Percentiles rank a stretch among this genome's conserved stretches.
These are phyloP conservation scores for Mormyrus iriodes DNA, from an alignment of 2,113 vertebrate genomes.

Conservation along the genomic window DNA sequence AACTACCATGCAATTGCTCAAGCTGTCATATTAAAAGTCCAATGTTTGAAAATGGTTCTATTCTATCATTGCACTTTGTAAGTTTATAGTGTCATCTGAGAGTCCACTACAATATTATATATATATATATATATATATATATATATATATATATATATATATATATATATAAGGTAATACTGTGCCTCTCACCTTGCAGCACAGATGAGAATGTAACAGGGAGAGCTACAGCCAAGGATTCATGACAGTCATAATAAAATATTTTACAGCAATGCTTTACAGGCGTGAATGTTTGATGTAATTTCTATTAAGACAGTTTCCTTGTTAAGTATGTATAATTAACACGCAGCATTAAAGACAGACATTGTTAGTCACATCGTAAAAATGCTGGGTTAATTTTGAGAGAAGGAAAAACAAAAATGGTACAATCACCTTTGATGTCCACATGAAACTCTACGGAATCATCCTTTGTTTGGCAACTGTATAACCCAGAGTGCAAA, in stretches of 20 bases:
- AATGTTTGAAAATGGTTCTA: conserved; percentile 22
- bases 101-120: conserved; percentile 35
- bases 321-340: conserved; percentile 24
- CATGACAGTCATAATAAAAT: not conserved
- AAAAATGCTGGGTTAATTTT: conserved; percentile 31
- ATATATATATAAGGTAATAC: conserved; percentile 34
- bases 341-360: conserved; percentile 40
- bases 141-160: conserved; percentile 27
- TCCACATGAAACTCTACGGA: conserved; percentile 45
- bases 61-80: conserved; percentile 32
- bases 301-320: not conserved
- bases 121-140: conserved; percentile 27
- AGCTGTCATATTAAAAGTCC: conserved; percentile 29
- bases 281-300: not conserved
- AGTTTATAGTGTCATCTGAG: conserved; percentile 23
- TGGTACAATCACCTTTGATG: conserved; percentile 58
- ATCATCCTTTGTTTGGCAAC: conserved; percentile 44
- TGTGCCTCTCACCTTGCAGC: conserved; percentile 54
- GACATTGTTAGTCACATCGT: conserved; percentile 50
- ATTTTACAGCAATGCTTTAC: not conserved
- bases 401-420: conserved; percentile 45
- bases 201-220: conserved; percentile 45
- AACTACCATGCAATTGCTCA: conserved; percentile 58
- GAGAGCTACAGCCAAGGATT: not conserved
- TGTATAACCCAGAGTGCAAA: conserved; percentile 43